Evolutionary conservation across 1,140 invertebrate genomes (phyloP).

Genomic region (Armadillidium nasatum): DNA sequence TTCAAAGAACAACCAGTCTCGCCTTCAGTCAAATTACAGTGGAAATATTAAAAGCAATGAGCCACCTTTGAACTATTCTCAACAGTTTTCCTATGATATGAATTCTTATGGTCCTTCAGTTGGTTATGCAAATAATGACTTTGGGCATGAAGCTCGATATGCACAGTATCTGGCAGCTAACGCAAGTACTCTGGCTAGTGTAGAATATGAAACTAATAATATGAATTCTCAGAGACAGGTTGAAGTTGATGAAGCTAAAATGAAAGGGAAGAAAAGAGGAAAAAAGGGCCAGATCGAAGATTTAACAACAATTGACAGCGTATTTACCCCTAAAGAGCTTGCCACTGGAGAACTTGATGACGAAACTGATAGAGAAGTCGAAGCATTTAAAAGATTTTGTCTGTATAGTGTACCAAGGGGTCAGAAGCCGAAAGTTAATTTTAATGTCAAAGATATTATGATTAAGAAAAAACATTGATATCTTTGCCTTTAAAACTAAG

Average conservation of each 20-base stretch:
- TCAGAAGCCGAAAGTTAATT: conserved; percentile 62
- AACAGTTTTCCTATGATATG: neutral
- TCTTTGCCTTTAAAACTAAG: neutral
- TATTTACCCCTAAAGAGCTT: conserved; percentile 69
- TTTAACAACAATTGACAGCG: conserved; percentile 56
- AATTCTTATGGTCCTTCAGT: conserved; percentile 7
- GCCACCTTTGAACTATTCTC: neutral
- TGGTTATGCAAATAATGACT: neutral
- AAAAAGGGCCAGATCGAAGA: conserved; percentile 40
- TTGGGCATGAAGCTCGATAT: conserved; percentile 41
- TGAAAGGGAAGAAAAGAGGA: conserved; percentile 39
- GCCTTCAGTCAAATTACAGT: neutral
- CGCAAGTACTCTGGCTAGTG: conserved; percentile 30
- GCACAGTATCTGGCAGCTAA: conserved; percentile 43
- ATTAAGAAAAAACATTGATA: conserved; percentile 55
- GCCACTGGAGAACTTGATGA: conserved; percentile 66
- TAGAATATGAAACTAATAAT: conserved; percentile 32
- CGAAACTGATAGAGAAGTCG: conserved; percentile 66
- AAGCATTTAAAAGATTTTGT: conserved; percentile 74
- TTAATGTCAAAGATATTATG: conserved; percentile 68
- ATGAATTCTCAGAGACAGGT: neutral
- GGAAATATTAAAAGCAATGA: neutral
- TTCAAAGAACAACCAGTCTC: neutral
- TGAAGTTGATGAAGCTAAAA: conserved; percentile 23
- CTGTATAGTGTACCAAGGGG: conserved; percentile 62